Conservation (phyloP, 2,888 invertebrate genomes). For the Steinernema carpocapsae region DNA sequence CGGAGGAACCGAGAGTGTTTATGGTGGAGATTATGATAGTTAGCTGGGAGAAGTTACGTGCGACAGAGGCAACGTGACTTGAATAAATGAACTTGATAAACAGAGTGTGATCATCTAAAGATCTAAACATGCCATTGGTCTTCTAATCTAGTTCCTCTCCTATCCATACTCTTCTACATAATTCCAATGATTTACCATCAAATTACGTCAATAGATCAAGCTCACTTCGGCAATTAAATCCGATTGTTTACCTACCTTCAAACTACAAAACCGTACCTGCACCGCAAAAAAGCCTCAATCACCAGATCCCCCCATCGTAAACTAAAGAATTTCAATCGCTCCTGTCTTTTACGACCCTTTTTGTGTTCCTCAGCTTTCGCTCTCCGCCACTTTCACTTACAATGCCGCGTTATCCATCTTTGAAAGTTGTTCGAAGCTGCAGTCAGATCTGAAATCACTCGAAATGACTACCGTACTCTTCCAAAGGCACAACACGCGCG, state of each 20-base stretch:
- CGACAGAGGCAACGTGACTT: too few relatives aligned
- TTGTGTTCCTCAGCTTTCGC: neutral
- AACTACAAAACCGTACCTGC: neutral
- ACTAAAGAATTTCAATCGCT: constrained; percentile 8
- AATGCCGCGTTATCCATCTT: constrained; percentile 21
- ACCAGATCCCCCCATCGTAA: constrained; percentile 7
- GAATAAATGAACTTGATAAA: too few relatives aligned
- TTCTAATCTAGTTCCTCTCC: too few relatives aligned
- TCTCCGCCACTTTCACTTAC: constrained; percentile 23
- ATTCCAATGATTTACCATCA: neutral
- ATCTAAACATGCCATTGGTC: too few relatives aligned
- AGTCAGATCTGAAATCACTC: constrained; percentile 2
- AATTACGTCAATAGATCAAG: too few relatives aligned
- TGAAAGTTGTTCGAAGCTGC: neutral
- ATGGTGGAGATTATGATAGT: too few relatives aligned
- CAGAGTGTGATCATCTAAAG: too few relatives aligned
- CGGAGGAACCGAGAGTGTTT: too few relatives aligned
- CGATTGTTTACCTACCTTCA: neutral
- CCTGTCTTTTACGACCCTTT: constrained; percentile 7
- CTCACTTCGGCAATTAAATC: neutral
- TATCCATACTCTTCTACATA: neutral
- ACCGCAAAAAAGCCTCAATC: neutral
- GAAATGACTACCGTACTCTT: neutral
- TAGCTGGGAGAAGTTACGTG: too few relatives aligned
- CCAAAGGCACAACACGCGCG: neutral